Base-by-base conservation (phyloP, 2,888 invertebrate genomes). In the Amphimallon solstitiale region DNA sequence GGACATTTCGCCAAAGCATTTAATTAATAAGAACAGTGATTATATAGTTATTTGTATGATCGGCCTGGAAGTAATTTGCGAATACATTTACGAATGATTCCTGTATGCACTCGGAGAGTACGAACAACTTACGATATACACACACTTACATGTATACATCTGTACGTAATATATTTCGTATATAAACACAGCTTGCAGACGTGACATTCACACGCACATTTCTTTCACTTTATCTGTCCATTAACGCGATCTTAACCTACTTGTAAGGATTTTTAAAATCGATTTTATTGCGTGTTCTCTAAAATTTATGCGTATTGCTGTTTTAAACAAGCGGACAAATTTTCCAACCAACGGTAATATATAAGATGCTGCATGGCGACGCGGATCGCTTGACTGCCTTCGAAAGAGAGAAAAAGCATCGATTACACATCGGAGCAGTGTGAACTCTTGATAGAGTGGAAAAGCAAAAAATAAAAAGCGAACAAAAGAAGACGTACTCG, bases 251-350 rank as follows among this genome's bases (percentile, higher is more conserved):
- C 52, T 54, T 64, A 64, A 54, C 63, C 63, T 64, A 64, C 52
- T 54, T 64, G 46, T 49, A 29, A 7, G 9, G 48, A 61, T 61
- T 64, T 54, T 64, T 54, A 46, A 35, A 43, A 46, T 54, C 45
- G 43, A 46, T 64, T 64, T 64, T 64, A 64, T 54, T 64, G 63
- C 63, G 19, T 64, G 63, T 52, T 51, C 54, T 34, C 34, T 43
- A 15, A 21, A 54, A 54, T 64, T 64, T 64, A 64, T 52, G 34
- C 43, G 29, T 17, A 63, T 29, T 29, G 29, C 29, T 17, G 49
- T 54, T 54, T 61, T 49, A 23, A 38, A 45, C 23, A 45, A 9
- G 34, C 19, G 45, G 63, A 52, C 63, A 54, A 54, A 64, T 64
- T 54, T 54, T 40, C 35, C 46, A 61, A 61, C 35, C 35, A 61